Conservation (phyloP, 2,797 vertebrate species). For the Danio jaintianensis region DNA sequence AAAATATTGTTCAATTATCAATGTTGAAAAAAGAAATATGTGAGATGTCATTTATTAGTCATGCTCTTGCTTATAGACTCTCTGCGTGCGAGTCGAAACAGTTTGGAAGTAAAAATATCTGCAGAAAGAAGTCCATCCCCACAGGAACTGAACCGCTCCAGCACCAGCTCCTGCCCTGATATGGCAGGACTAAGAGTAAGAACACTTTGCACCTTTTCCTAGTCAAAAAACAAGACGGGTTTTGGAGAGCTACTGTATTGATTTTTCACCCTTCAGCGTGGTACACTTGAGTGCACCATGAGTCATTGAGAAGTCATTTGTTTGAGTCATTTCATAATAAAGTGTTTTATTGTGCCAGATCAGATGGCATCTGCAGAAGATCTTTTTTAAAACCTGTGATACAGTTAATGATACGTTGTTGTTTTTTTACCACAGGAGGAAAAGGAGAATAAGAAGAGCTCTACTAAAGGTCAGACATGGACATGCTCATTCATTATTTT, state of each 20-base stretch:
- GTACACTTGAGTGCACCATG: background rate
- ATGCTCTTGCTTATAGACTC: constrained; percentile 10
- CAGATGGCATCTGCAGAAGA: background rate
- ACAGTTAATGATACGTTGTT: background rate
- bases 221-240: background rate
- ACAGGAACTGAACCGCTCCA: constrained; percentile 54
- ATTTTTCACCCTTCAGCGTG: constrained; percentile 7
- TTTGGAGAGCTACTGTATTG: background rate
- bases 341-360: background rate
- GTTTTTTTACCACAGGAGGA: constrained; percentile 66
- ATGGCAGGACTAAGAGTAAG: constrained; percentile 78
- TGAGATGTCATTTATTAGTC: too few relatives aligned
- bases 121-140: constrained; percentile 58
- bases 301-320: background rate
- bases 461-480: constrained; percentile 74
- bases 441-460: constrained; percentile 72
- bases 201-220: background rate
- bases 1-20: too few relatives aligned
- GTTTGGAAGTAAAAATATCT: background rate
- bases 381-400: background rate
- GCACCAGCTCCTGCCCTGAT: constrained; percentile 76
- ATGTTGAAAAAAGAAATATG: too few relatives aligned
- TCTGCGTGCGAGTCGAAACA: constrained; percentile 3
- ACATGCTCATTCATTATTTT: background rate
- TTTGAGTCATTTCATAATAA: background rate